phyloP scores from a whole-genome alignment of 2,113 vertebrate genomes.

The Strix uralensis region DNA sequence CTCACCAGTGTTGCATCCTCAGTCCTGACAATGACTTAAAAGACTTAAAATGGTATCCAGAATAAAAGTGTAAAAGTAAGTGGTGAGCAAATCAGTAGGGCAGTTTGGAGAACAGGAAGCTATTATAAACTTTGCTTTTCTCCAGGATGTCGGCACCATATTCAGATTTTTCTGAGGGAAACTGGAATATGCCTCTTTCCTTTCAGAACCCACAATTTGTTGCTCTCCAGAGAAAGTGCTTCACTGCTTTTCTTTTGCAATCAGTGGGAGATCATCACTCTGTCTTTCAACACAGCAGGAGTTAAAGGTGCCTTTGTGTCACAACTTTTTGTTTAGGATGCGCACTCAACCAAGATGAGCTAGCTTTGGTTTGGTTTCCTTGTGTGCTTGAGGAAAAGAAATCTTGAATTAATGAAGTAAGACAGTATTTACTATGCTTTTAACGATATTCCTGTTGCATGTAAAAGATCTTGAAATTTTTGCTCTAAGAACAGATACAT shows the following conservation, averaged over 20 bases:
- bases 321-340: conserved; percentile 10
- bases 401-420: neutral
- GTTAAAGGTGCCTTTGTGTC: conserved; percentile 39
- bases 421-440: neutral
- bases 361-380: neutral
- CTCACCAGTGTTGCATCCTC: neutral
- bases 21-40: neutral
- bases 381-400: neutral
- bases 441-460: neutral
- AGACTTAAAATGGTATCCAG: neutral
- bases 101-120: neutral
- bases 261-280: neutral
- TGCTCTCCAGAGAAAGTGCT: neutral
- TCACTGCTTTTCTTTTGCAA: conserved; percentile 6
- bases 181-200: neutral
- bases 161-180: neutral
- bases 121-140: neutral
- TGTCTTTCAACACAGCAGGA: neutral
- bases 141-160: neutral
- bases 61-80: neutral
- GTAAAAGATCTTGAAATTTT: neutral
- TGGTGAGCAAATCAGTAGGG: neutral
- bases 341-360: neutral
- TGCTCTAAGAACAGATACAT: neutral
- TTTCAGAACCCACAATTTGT: neutral